Base-by-base conservation (phyloP, 2,797 vertebrate genomes). In the Myotis planiceps region DNA sequence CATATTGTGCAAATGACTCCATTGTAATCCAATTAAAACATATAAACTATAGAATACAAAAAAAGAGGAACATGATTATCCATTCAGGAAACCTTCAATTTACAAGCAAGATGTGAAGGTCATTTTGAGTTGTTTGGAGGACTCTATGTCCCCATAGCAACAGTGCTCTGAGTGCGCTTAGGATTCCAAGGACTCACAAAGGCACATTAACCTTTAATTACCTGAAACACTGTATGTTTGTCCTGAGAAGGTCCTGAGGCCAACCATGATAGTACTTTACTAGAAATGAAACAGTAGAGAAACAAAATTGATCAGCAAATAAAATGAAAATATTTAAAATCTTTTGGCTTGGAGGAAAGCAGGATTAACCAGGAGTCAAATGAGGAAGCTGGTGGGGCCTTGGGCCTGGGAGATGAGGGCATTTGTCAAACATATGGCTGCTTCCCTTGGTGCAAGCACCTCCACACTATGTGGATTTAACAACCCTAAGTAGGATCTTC, bases 121-220 rank as follows among this genome's bases (percentile, higher is more conserved):
- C 34, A 42, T 47, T 84, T 34, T 9, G 18, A 42, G 32, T 34
- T 66, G 81, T 47, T 92, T 82, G 87, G 69, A 76, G 79, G 74
- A 58, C 19, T 47, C 39, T 1, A 2, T 29, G 71, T 88, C 88
- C 39, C 89, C 94, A 75, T 5, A 34, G 83, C 47, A 92, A 92
- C 68, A 32, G 37, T 3, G 39, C 21, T 27, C 32, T 27, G 66
- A 65, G 47, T 5, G 3, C 4, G 1, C 9, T 45, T 29, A 27
- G 65, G 58, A 25, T 7, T 68, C 78, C 74, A 47, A 69, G 23
- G 58, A 55, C 80, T 87, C 47, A 58, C 27, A 58, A 58, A 58
- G 89, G 53, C 45, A 37, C 42, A 75, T 6, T 15, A 25, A 85
- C 15, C 34, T 34, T 25, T 29, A 49, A 55, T 39, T 87, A 19